Conservation (phyloP, 2,797 vertebrate species). For the Cyclopterus lumpus region DNA sequence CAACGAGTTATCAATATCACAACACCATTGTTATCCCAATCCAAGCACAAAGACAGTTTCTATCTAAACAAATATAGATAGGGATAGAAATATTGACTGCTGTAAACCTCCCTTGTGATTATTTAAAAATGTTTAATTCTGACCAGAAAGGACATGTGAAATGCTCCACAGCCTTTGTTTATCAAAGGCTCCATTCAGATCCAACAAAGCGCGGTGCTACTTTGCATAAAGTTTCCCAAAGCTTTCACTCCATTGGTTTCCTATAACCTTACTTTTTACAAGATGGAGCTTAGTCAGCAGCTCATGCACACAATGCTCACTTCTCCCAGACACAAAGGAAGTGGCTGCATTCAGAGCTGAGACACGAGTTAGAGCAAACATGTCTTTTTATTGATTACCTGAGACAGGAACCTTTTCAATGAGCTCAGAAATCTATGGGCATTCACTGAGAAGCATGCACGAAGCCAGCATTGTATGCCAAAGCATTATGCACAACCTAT, state of each 20-base stretch:
- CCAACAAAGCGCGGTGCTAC: slow-evolving; percentile 59
- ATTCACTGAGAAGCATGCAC: slow-evolving; percentile 57
- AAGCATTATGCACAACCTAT: slow-evolving; percentile 62
- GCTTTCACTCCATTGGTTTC: slow-evolving; percentile 64
- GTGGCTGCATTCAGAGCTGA: slow-evolving; percentile 35
- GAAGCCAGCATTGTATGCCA: slow-evolving; percentile 60
- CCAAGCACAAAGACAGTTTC: neutral
- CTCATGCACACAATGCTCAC: slow-evolving; percentile 68
- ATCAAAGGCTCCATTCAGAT: slow-evolving; percentile 60
- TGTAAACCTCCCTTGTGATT: neutral
- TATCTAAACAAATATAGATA: slow-evolving; percentile 8
- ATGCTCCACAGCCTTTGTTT: slow-evolving; percentile 68
- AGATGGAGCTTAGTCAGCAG: slow-evolving; percentile 73
- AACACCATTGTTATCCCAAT: neutral
- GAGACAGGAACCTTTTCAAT: slow-evolving; percentile 67
- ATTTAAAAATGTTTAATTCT: slow-evolving; percentile 39
- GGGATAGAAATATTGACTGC: slow-evolving; percentile 13
- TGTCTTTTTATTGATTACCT: slow-evolving; percentile 73
- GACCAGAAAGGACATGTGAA: slow-evolving; percentile 26
- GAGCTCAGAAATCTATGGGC: slow-evolving; percentile 44
- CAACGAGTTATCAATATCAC: neutral
- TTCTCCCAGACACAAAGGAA: slow-evolving; percentile 64
- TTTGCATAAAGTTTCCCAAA: slow-evolving; percentile 70
- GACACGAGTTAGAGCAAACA: slow-evolving; percentile 65
- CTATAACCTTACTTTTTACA: slow-evolving; percentile 55